A percentile compares a stretch with the other conserved stretches of the same genome.
Conservation (phyloP, 2,113 vertebrate genomes). For the Eretmochelys imbricata region DNA sequence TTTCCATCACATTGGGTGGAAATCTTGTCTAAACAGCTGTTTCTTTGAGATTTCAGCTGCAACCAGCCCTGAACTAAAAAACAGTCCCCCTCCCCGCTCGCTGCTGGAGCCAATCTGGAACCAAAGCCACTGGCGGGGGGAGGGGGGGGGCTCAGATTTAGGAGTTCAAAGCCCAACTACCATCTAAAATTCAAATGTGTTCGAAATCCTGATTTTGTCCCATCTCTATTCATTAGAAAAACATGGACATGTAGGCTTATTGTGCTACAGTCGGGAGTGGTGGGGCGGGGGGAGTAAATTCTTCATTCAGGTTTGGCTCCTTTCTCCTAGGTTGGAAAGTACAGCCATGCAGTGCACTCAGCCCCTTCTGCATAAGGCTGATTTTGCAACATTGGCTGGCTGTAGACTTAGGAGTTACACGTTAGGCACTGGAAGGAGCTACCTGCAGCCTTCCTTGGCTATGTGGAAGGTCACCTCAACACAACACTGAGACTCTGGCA, state of each 20-base stretch:
- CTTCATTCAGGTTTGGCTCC: neutral
- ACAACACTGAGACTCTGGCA: neutral
- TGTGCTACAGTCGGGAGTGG: neutral
- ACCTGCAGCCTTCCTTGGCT: neutral
- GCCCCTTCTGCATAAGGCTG: neutral
- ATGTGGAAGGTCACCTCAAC: neutral
- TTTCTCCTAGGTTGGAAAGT: neutral
- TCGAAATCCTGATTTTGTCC: neutral
- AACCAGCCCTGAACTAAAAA: slow-evolving; percentile 13
- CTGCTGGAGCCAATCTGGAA: neutral
- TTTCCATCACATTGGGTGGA: slow-evolving; percentile 50
- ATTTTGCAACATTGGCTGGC: neutral
- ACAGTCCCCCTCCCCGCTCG: neutral
- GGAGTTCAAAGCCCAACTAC: neutral
- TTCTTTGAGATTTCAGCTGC: slow-evolving; percentile 60
- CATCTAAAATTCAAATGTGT: neutral
- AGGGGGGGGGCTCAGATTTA: neutral
- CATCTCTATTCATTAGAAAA: neutral
- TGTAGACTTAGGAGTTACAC: neutral
- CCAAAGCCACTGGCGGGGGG: neutral
- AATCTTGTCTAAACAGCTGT: slow-evolving; percentile 44
- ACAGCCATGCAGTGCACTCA: neutral
- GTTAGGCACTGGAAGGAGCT: neutral
- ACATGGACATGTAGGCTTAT: neutral
- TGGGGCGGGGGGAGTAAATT: accelerated